A percentile compares a stretch with the other conserved stretches of the same genome.
phyloP scores from a whole-genome alignment of 2,113 vertebrate species.

The Motacilla alba region DNA sequence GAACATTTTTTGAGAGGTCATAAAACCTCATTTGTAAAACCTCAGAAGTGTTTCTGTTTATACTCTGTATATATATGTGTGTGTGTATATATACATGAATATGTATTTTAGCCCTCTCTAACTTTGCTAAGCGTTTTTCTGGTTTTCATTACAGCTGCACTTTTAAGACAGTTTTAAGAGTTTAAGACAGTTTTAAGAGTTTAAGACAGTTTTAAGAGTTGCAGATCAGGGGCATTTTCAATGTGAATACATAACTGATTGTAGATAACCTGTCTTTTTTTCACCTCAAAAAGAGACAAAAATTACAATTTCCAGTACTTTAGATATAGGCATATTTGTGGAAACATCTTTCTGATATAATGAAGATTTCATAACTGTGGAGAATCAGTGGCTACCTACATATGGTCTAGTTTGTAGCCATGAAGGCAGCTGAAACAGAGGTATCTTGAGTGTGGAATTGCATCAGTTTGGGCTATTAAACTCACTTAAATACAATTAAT shows the following conservation, averaged over 20 bases:
- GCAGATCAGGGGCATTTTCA: background rate
- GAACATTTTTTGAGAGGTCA: background rate
- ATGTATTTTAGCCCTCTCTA: background rate
- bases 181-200: background rate
- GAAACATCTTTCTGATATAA: background rate
- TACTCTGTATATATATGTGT: background rate
- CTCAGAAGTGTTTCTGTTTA: background rate
- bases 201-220: background rate
- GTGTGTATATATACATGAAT: background rate
- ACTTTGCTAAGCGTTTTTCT: background rate
- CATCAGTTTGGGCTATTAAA: background rate
- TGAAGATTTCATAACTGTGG: background rate
- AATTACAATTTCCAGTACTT: background rate
- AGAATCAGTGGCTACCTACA: background rate
- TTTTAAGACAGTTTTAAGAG: background rate
- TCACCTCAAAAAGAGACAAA: background rate
- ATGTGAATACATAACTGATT: background rate
- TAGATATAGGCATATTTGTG: background rate
- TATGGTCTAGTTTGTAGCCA: background rate
- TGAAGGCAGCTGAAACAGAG: background rate
- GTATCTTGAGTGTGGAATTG: background rate
- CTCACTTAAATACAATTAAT: background rate
- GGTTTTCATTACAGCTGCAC: background rate
- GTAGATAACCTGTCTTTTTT: background rate
- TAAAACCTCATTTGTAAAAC: background rate